phyloP scores from a whole-genome alignment of 2,113 vertebrate genomes.

The Anas platyrhynchos region DNA sequence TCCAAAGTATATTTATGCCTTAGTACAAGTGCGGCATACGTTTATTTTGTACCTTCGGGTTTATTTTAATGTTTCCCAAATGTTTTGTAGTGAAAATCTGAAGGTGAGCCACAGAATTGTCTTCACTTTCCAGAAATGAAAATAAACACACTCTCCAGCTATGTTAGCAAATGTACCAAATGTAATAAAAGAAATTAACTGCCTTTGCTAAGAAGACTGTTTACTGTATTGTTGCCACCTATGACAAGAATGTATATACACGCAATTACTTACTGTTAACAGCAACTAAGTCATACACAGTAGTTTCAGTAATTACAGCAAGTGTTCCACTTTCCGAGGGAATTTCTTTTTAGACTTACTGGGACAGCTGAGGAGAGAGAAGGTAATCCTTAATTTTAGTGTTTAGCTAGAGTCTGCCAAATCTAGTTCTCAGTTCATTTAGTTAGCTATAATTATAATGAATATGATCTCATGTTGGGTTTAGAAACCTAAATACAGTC shows the following conservation, averaged over 20 bases:
- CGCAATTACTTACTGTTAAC: neutral
- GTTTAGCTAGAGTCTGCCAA: neutral
- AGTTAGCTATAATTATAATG: neutral
- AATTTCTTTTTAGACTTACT: neutral
- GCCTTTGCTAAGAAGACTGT: neutral
- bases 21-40: neutral
- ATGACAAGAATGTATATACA: neutral
- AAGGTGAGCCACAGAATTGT: neutral
- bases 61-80: neutral
- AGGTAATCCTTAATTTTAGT: neutral
- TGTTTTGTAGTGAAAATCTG: neutral
- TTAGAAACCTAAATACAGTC: neutral
- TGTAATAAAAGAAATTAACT: neutral
- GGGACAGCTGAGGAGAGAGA: neutral
- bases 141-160: neutral
- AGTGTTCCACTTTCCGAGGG: neutral
- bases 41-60: neutral
- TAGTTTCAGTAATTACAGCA: neutral
- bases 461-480: neutral
- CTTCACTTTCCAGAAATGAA: neutral
- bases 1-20: neutral
- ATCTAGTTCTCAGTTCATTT: neutral
- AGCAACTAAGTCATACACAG: neutral
- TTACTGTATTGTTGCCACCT: neutral
- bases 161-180: neutral